A percentile compares a stretch with the other conserved stretches of the same genome.
Evolutionary conservation across 2,113 vertebrate genomes (phyloP).

Genomic region (Trematocara variabile): DNA sequence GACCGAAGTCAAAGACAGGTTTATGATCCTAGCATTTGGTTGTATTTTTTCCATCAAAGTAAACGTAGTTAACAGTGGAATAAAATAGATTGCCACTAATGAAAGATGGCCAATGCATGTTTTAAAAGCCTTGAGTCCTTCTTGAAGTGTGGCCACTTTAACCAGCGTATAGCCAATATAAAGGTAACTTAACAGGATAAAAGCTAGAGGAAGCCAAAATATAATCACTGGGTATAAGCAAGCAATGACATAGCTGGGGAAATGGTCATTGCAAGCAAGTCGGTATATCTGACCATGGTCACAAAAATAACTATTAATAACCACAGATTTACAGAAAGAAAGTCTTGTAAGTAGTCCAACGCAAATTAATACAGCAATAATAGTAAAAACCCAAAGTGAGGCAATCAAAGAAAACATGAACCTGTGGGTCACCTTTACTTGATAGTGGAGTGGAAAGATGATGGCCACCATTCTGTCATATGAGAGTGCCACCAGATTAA

Average conservation of each 20-base stretch:
- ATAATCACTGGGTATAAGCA: constrained; percentile 12
- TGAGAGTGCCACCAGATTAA: constrained; percentile 65
- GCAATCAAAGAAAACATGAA: constrained; percentile 51
- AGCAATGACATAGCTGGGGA: constrained; percentile 10
- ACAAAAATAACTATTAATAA: constrained; percentile 68
- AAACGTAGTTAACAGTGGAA: constrained; percentile 40
- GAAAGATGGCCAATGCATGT: constrained; percentile 48
- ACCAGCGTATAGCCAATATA: constrained; percentile 30
- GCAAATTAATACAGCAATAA: not conserved
- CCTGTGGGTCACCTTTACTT: constrained; percentile 16
- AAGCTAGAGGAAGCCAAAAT: constrained; percentile 48
- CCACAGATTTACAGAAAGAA: constrained; percentile 62
- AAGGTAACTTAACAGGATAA: constrained; percentile 48
- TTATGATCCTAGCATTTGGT: constrained; percentile 62
- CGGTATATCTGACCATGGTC: constrained; percentile 59
- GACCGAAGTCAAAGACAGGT: constrained; percentile 53
- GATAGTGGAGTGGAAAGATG: constrained; percentile 62
- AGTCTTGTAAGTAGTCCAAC: constrained; percentile 52
- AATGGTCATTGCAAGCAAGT: constrained; percentile 61
- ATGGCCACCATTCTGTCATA: constrained; percentile 73
- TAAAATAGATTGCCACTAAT: constrained; percentile 53
- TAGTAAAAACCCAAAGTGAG: constrained; percentile 39
- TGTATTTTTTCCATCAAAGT: constrained; percentile 43
- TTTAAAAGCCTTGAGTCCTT: constrained; percentile 47
- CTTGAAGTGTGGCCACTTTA: constrained; percentile 31